Evolutionary conservation across 2,113 vertebrate genomes (phyloP).

Genomic region (Pimephales promelas): DNA sequence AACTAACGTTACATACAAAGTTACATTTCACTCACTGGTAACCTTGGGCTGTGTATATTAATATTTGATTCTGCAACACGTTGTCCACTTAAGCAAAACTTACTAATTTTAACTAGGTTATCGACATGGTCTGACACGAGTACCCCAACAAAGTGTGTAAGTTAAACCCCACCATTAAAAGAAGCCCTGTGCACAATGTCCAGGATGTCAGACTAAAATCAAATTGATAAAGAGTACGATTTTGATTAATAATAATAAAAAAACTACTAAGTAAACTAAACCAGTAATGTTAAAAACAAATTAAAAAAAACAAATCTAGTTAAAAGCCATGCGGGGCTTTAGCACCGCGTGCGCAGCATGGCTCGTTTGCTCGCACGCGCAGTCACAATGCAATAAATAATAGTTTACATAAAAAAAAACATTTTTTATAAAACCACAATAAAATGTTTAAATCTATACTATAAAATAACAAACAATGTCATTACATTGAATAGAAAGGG

Average conservation of each 20-base stretch:
- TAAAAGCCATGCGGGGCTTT: neutral
- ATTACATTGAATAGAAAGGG: neutral
- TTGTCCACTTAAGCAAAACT: neutral
- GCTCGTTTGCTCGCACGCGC: neutral
- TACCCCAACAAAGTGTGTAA: neutral
- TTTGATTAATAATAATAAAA: no score
- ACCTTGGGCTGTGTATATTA: no score
- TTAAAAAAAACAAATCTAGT: no score
- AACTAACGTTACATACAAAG: neutral
- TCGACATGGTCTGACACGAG: neutral
- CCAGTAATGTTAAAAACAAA: neutral
- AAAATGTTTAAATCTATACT: no score
- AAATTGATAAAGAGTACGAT: neutral
- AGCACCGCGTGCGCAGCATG: constrained; percentile 4
- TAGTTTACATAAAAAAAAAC: neutral
- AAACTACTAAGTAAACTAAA: neutral
- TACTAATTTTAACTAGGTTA: neutral
- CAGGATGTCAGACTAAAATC: neutral
- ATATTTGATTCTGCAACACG: neutral
- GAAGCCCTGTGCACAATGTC: neutral
- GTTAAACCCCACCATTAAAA: neutral
- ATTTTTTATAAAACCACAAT: neutral
- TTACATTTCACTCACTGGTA: neutral
- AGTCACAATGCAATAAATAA: no score
- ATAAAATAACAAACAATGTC: neutral